phyloP scores from a whole-genome alignment of 2,113 vertebrate genomes.

The Upupa epops region DNA sequence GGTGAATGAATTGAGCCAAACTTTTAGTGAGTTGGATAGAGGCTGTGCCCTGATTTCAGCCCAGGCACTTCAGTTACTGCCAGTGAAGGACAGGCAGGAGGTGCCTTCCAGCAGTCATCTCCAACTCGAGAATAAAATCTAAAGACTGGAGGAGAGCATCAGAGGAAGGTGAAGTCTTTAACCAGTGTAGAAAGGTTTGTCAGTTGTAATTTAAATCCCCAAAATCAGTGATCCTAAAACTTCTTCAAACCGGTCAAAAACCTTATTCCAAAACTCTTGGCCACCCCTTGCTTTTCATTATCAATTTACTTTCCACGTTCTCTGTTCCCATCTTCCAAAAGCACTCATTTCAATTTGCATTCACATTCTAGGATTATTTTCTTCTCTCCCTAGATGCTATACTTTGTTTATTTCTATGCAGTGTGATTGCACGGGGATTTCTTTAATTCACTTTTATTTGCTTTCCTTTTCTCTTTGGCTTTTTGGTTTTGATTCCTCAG shows the following conservation, averaged over 20 bases:
- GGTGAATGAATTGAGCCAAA: neutral
- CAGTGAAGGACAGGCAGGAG: neutral
- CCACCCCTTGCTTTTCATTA: neutral
- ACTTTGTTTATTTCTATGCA: neutral
- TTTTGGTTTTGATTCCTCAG: neutral
- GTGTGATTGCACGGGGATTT: neutral
- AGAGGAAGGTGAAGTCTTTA: neutral
- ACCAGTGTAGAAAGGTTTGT: neutral
- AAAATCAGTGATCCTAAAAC: neutral
- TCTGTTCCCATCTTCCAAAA: neutral
- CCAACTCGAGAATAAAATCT: neutral
- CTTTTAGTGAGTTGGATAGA: rapidly evolving
- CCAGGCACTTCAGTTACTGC: neutral
- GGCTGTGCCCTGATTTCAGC: neutral
- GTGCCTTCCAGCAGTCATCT: neutral
- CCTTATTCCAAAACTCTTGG: neutral
- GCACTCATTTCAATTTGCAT: neutral
- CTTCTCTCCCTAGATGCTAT: neutral
- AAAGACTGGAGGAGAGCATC: neutral
- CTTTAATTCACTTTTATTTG: neutral
- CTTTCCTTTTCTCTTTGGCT: neutral
- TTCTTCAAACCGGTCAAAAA: neutral
- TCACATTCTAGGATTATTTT: neutral
- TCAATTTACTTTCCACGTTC: neutral
- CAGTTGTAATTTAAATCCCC: neutral